A percentile compares a stretch with the other conserved stretches of the same genome.
These are phyloP conservation scores for Misgurnus anguillicaudatus DNA, from an alignment of 2,113 vertebrate genomes.

Conservation along the genomic window DNA sequence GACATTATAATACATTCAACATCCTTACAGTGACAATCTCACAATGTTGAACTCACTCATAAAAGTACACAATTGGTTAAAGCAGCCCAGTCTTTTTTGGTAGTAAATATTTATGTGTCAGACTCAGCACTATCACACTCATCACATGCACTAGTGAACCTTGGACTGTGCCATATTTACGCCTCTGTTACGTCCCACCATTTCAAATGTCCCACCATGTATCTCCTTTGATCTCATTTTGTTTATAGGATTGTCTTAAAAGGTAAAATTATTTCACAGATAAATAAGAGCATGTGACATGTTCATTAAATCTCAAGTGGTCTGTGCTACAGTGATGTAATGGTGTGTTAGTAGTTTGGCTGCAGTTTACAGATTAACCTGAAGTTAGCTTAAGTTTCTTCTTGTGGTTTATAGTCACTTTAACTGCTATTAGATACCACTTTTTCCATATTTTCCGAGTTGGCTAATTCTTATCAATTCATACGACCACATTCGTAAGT, in stretches of 20 bases:
- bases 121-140: neutral
- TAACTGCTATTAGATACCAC: too few species aligned
- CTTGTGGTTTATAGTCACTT: too few species aligned
- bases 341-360: neutral
- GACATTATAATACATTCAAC: too few species aligned
- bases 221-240: constrained; percentile 11
- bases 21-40: too few species aligned
- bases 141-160: constrained; percentile 24
- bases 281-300: neutral
- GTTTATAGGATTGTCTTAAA: constrained; percentile 26
- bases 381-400: too few species aligned
- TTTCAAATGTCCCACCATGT: constrained; percentile 40
- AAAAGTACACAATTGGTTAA: neutral
- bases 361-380: neutral
- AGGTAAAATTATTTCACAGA: neutral
- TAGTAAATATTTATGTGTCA: constrained; percentile 14
- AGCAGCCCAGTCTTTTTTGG: neutral
- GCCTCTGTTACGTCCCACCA: constrained; percentile 40
- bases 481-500: too few species aligned
- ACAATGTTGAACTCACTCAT: too few species aligned
- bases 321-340: neutral
- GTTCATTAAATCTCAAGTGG: neutral
- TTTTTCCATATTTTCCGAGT: too few species aligned
- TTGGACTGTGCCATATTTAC: constrained; percentile 48
- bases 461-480: too few species aligned